Base-by-base conservation (phyloP, 2,797 vertebrate species). In the Vespertilio murinus region DNA sequence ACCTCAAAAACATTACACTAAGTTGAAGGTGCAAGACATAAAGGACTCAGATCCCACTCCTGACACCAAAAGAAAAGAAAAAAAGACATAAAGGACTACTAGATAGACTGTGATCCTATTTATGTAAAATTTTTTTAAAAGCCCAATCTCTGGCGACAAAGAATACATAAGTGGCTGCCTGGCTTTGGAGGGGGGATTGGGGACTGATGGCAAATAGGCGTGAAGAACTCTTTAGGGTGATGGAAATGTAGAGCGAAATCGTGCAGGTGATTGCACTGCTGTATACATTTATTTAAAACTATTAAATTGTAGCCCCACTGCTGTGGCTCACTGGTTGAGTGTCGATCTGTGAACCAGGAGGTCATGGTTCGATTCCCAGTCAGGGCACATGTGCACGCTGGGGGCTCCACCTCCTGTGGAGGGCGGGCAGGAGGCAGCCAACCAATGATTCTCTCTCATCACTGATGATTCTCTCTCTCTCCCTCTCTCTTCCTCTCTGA, bases 51-150 rank as follows among this genome's bases (percentile, higher is more conserved):
- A 61, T 30, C 59, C 28, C 25, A 61, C 59, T 61, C 28, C 25
- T 61, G 59, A 61, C 59, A 61, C 59, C 59, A 61, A 28, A 61
- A 13, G 4, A 25, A 59, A 28, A 59, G 28, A 25, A 59, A 59
- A 59, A 59, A 56, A 69, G 47, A 23, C 11, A 25, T 10, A 82
- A 79, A 65, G 10, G 16, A 40, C 30, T 30, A 61, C 59, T 65
- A 33, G 13, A 18, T 65, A 47, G 1, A 9, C 75, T 75, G 12
- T 30, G 49, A 77, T 35, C 11, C 16, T 25, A 38, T 70, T 77
- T 69, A 67, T 5, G n/a, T 64, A 40, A 93, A 65, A 90, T 90
- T 71, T 84, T 54, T 59, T 80, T 45, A 74, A 59, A 83, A 86
- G 75, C 64, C 77, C 73, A 65, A 49, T 49, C 79, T 79, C 35